phyloP scores from a whole-genome alignment of 2,888 invertebrate genomes.

The Macropis europaea region DNA sequence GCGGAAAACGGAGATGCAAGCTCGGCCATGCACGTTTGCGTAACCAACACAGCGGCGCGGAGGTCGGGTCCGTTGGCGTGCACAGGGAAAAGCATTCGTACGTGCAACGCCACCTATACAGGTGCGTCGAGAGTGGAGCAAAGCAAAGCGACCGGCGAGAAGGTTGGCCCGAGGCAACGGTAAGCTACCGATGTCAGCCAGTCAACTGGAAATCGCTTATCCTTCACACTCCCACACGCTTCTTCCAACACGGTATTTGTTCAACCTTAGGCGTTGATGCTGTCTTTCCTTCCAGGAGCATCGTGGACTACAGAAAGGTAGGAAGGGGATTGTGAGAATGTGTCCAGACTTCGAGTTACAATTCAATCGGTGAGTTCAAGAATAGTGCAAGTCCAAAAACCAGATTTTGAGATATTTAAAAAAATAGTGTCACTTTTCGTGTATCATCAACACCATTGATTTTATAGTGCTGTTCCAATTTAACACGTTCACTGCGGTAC shows the following conservation, averaged over 20 bases:
- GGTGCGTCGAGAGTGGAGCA: not conserved
- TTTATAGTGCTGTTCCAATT: no score
- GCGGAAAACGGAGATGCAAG: slow-evolving; percentile 47
- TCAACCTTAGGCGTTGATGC: no score
- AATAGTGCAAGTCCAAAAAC: no score
- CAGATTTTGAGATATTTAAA: no score
- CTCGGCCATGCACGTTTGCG: slow-evolving; percentile 24
- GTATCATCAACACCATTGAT: no score
- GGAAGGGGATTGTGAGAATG: no score
- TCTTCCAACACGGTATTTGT: not conserved
- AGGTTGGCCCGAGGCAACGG: slow-evolving; percentile 43
- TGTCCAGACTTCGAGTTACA: no score
- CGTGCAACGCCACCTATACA: not conserved
- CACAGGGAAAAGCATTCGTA: not conserved
- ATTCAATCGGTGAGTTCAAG: no score
- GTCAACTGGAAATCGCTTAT: slow-evolving; percentile 74
- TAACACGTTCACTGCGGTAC: no score
- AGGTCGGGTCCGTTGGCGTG: not conserved
- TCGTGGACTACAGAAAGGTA: no score
- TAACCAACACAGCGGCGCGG: not conserved
- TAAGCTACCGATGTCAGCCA: slow-evolving; percentile 68
- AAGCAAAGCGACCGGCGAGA: slow-evolving; percentile 46
- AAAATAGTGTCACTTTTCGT: no score
- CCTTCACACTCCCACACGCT: slow-evolving; percentile 8
- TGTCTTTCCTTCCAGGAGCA: no score